Base-by-base conservation (phyloP, 1,140 invertebrate species). In the Scaptomyza montana region DNA sequence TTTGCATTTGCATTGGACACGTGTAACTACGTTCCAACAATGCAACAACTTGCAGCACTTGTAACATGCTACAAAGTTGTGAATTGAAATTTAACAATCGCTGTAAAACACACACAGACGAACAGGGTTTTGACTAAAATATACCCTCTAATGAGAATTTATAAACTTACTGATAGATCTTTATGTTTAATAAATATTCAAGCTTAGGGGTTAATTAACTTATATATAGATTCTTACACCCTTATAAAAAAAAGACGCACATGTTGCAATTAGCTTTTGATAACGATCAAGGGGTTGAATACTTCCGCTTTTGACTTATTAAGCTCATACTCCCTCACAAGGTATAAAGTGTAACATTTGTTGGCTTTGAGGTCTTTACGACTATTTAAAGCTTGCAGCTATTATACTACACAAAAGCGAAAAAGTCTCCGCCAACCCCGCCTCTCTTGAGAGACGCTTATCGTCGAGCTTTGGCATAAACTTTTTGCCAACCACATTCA, bases 1-100 rank as follows among this genome's bases (percentile, higher is more conserved):
- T 66, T 51, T 59, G 69, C 19, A 39, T 36, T 25, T 25, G 61
- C 56, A 49, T 36, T 19, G 30, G 64, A 79, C 80, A 84, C 59
- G 64, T 82, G 80, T 82, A 76, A 79, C 66, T 68, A 49, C 61
- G 65, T 36, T 75, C 46, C 49, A 76, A 82, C 80, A 82, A 84
- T 82, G 80, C 80, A 82, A 82, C 80, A 82, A 82, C 80, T 80
- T 76, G 80, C 80, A 62, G 60, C 77, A 77, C 71, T 82, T 84
- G 80, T 49, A 54, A 85, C 80, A 82, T 65, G 80, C 66, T 68
- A 66, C 78, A 82, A 82, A 82, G 80, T 82, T 82, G 63, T 80
- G 80, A 80, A 85, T 82, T 84, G 67, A 65, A 82, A 85, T 82
- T 85, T 65, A 85, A 82, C 80, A 79, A 75, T 71, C 33, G 64